Conservation (phyloP, 2,113 vertebrate species). For the Pachyramphus minor region DNA sequence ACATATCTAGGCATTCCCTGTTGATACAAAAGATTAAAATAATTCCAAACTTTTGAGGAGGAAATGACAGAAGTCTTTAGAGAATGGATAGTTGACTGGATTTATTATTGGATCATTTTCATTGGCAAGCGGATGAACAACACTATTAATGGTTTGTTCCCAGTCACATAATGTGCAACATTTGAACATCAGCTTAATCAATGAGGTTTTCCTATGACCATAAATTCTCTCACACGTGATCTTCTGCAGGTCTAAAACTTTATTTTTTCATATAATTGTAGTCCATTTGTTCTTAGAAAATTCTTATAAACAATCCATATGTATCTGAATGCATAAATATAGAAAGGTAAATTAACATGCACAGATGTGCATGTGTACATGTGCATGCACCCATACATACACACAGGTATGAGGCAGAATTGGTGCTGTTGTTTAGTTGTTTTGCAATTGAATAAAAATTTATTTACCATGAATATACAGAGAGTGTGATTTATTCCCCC, state of each 20-base stretch:
- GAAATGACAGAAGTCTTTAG: not conserved
- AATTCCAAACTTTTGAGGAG: not conserved
- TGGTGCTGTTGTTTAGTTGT: not conserved
- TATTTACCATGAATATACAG: not conserved
- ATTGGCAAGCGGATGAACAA: not conserved
- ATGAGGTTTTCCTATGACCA: not conserved
- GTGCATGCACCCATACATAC: no score
- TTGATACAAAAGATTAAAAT: not conserved
- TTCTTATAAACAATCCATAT: not conserved
- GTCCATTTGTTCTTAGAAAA: not conserved
- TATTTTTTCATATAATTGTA: not conserved
- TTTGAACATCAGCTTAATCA: not conserved
- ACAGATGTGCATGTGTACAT: no score
- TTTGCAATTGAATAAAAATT: not conserved
- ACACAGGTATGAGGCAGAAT: not conserved
- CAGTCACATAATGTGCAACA: not conserved
- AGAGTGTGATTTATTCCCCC: not conserved
- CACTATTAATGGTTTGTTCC: not conserved
- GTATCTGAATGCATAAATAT: not conserved
- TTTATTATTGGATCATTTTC: not conserved
- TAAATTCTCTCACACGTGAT: not conserved
- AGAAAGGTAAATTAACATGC: not conserved
- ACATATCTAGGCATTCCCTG: not conserved
- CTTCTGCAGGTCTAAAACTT: not conserved
- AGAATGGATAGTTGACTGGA: not conserved